phyloP scores from a whole-genome alignment of 2,888 invertebrate genomes.

The Myopa testacea region DNA sequence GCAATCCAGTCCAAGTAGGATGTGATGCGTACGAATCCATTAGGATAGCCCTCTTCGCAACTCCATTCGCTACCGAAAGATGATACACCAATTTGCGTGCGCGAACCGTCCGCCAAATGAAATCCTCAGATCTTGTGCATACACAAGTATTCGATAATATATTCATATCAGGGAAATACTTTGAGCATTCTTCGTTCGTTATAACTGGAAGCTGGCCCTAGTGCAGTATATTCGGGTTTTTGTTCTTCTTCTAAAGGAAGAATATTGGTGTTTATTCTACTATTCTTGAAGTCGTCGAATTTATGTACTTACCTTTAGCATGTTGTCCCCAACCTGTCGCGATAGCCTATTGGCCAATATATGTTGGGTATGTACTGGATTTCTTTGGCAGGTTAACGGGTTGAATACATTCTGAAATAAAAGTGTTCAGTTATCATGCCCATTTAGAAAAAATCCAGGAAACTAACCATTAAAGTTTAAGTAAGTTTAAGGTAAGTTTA shows the following conservation, averaged over 20 bases:
- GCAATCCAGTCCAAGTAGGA: slow-evolving; percentile 55
- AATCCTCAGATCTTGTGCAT: slow-evolving; percentile 64
- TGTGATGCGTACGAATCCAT: slow-evolving; percentile 56
- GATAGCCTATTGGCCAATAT: slow-evolving; percentile 50
- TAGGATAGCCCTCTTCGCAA: slow-evolving; percentile 60
- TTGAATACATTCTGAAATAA: slow-evolving; percentile 47
- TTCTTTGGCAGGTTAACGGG: slow-evolving; percentile 55
- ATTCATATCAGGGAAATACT: slow-evolving; percentile 43
- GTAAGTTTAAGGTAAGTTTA: slow-evolving; percentile 59
- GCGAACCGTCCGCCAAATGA: slow-evolving; percentile 53
- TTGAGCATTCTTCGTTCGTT: background rate
- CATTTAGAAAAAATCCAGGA: background rate
- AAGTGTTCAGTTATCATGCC: background rate
- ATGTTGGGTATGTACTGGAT: slow-evolving; percentile 44
- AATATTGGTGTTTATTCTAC: too few relatives aligned
- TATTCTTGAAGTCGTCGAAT: background rate
- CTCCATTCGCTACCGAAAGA: slow-evolving; percentile 65
- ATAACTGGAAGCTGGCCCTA: slow-evolving; percentile 50
- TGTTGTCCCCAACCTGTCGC: slow-evolving; percentile 63
- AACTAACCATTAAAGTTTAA: slow-evolving; percentile 57
- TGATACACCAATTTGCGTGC: slow-evolving; percentile 59
- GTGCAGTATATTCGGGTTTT: slow-evolving; percentile 43
- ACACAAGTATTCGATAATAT: slow-evolving; percentile 55
- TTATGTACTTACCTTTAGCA: slow-evolving; percentile 53
- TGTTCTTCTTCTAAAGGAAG: background rate